Evolutionary conservation across 1,140 invertebrate genomes (phyloP).

Genomic region (Trichonephila clavipes): DNA sequence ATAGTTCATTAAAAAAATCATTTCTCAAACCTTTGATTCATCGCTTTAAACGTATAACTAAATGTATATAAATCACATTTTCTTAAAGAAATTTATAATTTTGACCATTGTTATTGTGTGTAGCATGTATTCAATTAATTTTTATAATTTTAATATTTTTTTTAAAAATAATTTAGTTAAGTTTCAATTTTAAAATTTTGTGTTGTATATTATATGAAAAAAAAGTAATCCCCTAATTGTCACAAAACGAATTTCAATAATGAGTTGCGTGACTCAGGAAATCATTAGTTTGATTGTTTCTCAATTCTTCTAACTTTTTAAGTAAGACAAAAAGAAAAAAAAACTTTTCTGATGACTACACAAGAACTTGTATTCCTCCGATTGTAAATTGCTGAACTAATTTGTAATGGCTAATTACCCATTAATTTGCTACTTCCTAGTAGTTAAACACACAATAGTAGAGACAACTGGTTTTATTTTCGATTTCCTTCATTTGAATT

Average conservation of each 20-base stretch:
- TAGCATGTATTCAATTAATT: too few species aligned
- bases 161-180: neutral
- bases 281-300: slow-evolving; percentile 34
- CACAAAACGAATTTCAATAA: neutral
- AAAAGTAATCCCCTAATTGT: neutral
- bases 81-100: too few species aligned
- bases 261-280: neutral
- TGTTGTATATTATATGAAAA: neutral
- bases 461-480: slow-evolving; percentile 19
- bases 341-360: neutral
- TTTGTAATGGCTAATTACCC: slow-evolving; percentile 26
- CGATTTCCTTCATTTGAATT: neutral
- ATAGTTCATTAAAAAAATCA: too few species aligned
- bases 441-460: neutral
- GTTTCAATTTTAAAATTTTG: neutral
- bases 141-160: neutral
- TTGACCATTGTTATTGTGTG: too few species aligned
- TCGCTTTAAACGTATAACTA: too few species aligned
- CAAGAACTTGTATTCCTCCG: neutral
- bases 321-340: neutral
- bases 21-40: too few species aligned
- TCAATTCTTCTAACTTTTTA: slow-evolving; percentile 8
- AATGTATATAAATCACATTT: too few species aligned
- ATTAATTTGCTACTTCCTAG: neutral
- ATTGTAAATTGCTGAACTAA: neutral